These are phyloP conservation scores for Drosophila kohkoa DNA, from an alignment of 1,140 invertebrate genomes.

Conservation along the genomic window DNA sequence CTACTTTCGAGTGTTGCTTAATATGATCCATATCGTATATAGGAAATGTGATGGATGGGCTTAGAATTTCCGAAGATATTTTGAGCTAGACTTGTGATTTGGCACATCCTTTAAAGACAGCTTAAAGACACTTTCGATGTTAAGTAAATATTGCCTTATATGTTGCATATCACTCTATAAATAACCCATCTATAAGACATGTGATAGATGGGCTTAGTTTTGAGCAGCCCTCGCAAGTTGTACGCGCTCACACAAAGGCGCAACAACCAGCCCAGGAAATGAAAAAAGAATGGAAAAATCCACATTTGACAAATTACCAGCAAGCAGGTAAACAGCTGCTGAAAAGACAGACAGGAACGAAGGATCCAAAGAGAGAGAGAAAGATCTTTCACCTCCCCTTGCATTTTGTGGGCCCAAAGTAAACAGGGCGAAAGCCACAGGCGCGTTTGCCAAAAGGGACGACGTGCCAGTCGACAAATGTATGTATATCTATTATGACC, in stretches of 20 bases:
- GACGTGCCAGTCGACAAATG: constrained; percentile 13
- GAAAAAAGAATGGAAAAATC: constrained; percentile 53
- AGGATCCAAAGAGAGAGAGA: neutral
- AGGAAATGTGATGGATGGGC: too few species aligned
- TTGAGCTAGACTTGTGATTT: neutral
- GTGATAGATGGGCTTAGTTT: too few species aligned
- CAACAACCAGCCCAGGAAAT: constrained; percentile 58
- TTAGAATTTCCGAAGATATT: neutral
- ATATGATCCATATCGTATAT: too few species aligned
- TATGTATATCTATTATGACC: constrained; percentile 49
- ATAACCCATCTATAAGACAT: too few species aligned
- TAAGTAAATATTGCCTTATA: too few species aligned
- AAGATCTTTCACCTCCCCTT: neutral
- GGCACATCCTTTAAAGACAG: too few species aligned
- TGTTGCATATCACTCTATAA: too few species aligned
- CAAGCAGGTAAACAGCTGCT: constrained; percentile 64
- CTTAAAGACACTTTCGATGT: too few species aligned
- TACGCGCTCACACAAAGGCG: constrained; percentile 37
- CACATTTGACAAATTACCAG: constrained; percentile 78
- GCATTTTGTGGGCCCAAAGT: neutral
- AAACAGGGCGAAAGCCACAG: constrained; percentile 4
- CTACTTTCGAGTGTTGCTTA: too few species aligned
- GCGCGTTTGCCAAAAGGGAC: neutral
- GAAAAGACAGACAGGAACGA: constrained; percentile 15
- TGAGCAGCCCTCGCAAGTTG: constrained; percentile 22